A percentile compares a stretch with the other conserved stretches of the same genome.
Evolutionary conservation across 2,113 vertebrate genomes (phyloP).

Genomic region (Piprites chloris): DNA sequence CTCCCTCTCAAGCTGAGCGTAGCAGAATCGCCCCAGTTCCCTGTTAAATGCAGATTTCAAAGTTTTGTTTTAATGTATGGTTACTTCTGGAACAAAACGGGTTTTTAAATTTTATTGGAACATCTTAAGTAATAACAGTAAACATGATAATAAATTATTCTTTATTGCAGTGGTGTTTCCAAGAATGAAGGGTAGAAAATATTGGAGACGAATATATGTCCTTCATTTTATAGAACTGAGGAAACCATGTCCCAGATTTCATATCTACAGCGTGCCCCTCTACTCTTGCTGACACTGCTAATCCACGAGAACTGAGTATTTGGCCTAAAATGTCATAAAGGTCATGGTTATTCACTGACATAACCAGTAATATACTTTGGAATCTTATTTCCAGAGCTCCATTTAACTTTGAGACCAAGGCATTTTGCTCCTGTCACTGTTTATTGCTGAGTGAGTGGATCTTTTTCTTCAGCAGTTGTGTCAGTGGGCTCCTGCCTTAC

Average conservation of each 20-base stretch:
- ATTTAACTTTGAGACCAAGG: neutral
- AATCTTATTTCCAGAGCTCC: neutral
- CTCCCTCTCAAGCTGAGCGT: neutral
- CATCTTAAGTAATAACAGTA: neutral
- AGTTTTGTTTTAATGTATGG: neutral
- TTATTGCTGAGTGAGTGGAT: neutral
- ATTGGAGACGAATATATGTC: neutral
- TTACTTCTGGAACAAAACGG: fast-evolving
- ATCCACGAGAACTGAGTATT: neutral
- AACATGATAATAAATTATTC: neutral
- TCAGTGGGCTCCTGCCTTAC: neutral
- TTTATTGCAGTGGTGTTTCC: neutral
- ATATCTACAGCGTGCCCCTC: neutral
- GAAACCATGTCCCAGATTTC: neutral
- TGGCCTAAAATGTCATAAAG: neutral
- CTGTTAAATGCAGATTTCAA: neutral
- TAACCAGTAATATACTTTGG: neutral
- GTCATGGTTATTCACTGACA: neutral
- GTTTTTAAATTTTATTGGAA: neutral
- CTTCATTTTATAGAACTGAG: neutral
- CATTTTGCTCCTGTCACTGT: neutral
- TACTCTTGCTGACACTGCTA: neutral
- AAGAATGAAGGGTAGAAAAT: neutral
- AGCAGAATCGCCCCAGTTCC: neutral
- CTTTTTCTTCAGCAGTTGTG: neutral